Evolutionary conservation across 2,797 vertebrate species (phyloP), one percentile per base, ranked within the genome.

Genomic region (Gymnoscopelus braueri): DNA sequence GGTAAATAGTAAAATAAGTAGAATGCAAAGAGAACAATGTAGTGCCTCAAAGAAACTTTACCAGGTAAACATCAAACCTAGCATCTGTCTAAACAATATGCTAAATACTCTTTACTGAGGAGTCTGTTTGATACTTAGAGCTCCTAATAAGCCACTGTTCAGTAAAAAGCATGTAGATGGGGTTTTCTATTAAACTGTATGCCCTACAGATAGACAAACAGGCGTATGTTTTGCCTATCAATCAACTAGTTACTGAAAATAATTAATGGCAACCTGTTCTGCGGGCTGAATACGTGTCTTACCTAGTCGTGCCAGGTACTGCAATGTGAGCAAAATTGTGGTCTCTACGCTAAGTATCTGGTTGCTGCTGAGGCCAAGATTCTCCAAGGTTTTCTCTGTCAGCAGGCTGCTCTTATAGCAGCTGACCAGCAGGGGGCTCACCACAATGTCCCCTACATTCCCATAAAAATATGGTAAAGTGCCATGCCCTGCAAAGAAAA

Each of bases 381-480:
- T 91, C 83, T 95, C 94, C 84, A 97, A 84, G 76, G 92, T 96
- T 82, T 96, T 95, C 78, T 91, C 96, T 69, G 95, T 96, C 81
- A 97, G 82, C 84, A 96, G 96, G 82, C 92, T 93, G 89, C 94
- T 94, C 90, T 97, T 98, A 90, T 97, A 99, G 93, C 97, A 98
- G 81, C 96, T 97, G 87, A 97, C 96, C 93, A 99, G 94, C 86
- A 99, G 94, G 72, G 97, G 97, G 91, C 98, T 99, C 88, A 99
- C 96, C 73, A 99, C 95, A 77, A 99, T 95, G 73, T 99, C 97
- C 12, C 97, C 95, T 5, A 99, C 96, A 71, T 99, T 99, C 72
- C 98, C 98, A 82, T 98, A 99, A 93, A 99, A 99, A 87, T 99
- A 99, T 47, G 98, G 98, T 93, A 99, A 96, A 93, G 95, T 94